Conservation (phyloP, 2,797 vertebrate genomes). For the Arremon brunneinucha region DNA sequence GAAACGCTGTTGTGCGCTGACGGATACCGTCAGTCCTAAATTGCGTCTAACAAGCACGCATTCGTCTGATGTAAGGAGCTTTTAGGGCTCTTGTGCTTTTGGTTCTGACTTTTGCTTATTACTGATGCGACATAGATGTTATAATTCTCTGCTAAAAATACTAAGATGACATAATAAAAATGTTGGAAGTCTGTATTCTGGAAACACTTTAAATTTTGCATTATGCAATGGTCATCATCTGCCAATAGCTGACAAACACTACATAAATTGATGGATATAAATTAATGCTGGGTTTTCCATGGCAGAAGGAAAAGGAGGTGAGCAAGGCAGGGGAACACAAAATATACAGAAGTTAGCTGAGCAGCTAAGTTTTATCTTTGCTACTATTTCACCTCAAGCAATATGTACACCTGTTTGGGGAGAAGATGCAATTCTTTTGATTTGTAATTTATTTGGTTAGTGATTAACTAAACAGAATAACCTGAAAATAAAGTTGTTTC, state of each 20-base stretch:
- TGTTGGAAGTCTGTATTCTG: background rate
- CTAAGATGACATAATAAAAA: background rate
- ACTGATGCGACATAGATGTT: background rate
- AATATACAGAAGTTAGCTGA: background rate
- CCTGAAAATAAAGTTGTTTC: background rate
- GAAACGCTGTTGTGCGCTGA: fast-evolving
- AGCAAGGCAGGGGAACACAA: background rate
- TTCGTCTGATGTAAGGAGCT: background rate
- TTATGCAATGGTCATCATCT: background rate
- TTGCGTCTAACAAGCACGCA: fast-evolving
- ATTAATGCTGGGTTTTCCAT: fast-evolving
- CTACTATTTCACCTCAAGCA: background rate
- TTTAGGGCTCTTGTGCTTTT: background rate
- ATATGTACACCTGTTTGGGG: background rate
- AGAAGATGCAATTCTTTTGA: background rate
- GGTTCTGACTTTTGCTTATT: background rate
- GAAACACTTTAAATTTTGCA: background rate
- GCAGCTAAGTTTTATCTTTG: background rate
- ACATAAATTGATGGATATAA: background rate
- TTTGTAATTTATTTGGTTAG: background rate
- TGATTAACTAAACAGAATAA: background rate
- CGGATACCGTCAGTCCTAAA: background rate
- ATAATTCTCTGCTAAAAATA: background rate
- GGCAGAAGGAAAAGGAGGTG: background rate
- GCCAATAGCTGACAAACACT: background rate